Percentiles rank a stretch among this genome's conserved stretches.
Conservation (phyloP, 2,797 vertebrate species). For the Pogonophryne albipinna region DNA sequence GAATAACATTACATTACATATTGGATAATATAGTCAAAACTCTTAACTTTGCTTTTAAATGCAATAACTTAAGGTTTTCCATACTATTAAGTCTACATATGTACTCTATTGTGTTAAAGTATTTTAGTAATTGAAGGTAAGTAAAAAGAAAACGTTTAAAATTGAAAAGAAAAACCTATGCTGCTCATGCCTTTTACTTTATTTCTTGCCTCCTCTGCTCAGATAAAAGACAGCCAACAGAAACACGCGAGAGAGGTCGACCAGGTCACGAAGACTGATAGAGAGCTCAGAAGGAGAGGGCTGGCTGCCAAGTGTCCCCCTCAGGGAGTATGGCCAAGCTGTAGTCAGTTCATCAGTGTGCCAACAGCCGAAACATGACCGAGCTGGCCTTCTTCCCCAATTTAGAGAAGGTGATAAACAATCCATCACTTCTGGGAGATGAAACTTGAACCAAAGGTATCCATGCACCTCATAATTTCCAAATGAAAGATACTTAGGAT, state of each 20-base stretch:
- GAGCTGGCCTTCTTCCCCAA: constrained; percentile 81
- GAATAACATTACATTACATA: too few species aligned
- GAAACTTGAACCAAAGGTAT: constrained; percentile 69
- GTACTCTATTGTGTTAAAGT: background rate
- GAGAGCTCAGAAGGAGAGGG: constrained; percentile 27
- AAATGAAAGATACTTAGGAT: background rate
- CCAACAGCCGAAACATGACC: constrained; percentile 70
- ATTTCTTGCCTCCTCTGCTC: constrained; percentile 20
- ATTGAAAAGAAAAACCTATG: background rate
- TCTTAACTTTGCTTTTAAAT: background rate
- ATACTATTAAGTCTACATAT: background rate
- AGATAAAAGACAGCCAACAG: constrained; percentile 30
- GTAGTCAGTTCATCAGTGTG: constrained; percentile 73
- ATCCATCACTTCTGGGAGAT: constrained; percentile 84
- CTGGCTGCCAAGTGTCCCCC: constrained; percentile 71
- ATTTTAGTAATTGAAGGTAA: background rate
- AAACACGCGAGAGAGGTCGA: constrained; percentile 28
- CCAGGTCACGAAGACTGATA: constrained; percentile 56
- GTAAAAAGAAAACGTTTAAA: background rate
- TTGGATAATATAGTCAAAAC: background rate
- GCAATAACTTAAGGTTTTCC: background rate
- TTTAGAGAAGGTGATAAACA: constrained; percentile 81
- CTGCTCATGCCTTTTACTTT: background rate
- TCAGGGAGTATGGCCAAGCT: constrained; percentile 71
- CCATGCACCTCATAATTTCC: constrained; percentile 5